These are phyloP conservation scores for Lasioglossum oenotherae DNA, from an alignment of 2,888 invertebrate species.

Conservation along the genomic window DNA sequence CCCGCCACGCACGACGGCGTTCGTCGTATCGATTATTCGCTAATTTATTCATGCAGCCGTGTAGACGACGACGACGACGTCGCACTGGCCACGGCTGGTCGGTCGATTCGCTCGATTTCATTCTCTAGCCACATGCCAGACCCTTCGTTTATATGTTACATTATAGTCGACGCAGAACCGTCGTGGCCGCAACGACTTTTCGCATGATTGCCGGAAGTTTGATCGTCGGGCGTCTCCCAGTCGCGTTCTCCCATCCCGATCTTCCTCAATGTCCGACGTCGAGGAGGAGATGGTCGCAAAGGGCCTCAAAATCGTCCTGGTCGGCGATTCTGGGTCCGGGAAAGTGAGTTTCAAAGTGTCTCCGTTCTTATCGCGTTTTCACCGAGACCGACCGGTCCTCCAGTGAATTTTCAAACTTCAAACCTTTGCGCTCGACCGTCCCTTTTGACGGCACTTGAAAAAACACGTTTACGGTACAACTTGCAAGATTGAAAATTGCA, in stretches of 20 bases:
- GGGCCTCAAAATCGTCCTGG: conserved; percentile 91
- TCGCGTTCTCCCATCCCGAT: conserved; percentile 13
- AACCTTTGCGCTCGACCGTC: background rate
- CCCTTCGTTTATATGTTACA: conserved; percentile 53
- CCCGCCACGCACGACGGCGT: conserved; percentile 44
- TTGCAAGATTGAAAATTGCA: too few relatives aligned
- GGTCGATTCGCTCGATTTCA: conserved; percentile 69
- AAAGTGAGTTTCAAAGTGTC: conserved; percentile 88
- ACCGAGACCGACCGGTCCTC: background rate
- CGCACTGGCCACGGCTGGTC: conserved; percentile 68
- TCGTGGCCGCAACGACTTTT: conserved; percentile 46
- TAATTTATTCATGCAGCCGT: conserved; percentile 80
- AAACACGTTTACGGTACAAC: too few relatives aligned
- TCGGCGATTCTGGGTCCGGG: conserved; percentile 93
- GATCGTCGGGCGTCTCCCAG: conserved; percentile 17
- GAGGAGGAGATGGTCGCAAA: conserved; percentile 88
- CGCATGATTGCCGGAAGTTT: conserved; percentile 48
- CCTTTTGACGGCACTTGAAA: background rate
- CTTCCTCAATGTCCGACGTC: conserved; percentile 87
- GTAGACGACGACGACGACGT: conserved; percentile 68
- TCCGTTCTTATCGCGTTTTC: background rate
- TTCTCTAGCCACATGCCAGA: conserved; percentile 57
- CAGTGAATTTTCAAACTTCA: background rate
- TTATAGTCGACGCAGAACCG: conserved; percentile 60
- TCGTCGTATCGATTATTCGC: conserved; percentile 77